Base-by-base conservation (phyloP, 2,797 vertebrate species). In the Gallirallus australis region DNA sequence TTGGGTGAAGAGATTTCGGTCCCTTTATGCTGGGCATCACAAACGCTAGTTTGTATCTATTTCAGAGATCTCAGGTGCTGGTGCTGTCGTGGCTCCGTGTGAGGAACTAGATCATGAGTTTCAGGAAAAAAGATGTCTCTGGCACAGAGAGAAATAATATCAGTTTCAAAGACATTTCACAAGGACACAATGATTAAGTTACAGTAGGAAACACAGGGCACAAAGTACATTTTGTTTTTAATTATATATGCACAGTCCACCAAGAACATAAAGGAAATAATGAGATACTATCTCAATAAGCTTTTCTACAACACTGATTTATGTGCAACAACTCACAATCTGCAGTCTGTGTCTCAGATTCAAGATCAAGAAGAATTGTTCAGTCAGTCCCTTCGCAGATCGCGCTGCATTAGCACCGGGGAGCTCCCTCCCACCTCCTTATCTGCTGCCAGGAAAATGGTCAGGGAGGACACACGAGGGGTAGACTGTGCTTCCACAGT, bases 201-300 rank as follows among this genome's bases (percentile, higher is more conserved):
- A 45, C 25, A 19, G 31, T 42, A 39, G 37, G 65, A 91, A 83
- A 66, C 20, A 54, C 47, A 47, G 21, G 11, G 31, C 37, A 25
- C 53, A 61, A 82, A 65, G 33, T 81, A 81, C 20, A 5, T 82
- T 90, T 78, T 80, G 18, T 2, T 60, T 91, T 91, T 45, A 54
- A 53, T 91, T 87, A 70, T 45, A n/a, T 39, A 12, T 57, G 40
- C 33, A 30, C 12, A 66, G 68, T 64, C 66, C 61, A 75, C 57
- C 60, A 56, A 77, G 30, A 86, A 81, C 64, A 35, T 82, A 40
- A 77, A 83, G 64, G 33, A 89, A 86, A 65, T 37, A 86, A 78
- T 40, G 24, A 50, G 54, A 53, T 65, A 35, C 9, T 61, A 37
- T 61, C 57, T 82, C 14, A 9, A 28, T 84, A 47, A 48, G 53